phyloP scores from a whole-genome alignment of 2,888 invertebrate species.

The Cephus sareptanus region DNA sequence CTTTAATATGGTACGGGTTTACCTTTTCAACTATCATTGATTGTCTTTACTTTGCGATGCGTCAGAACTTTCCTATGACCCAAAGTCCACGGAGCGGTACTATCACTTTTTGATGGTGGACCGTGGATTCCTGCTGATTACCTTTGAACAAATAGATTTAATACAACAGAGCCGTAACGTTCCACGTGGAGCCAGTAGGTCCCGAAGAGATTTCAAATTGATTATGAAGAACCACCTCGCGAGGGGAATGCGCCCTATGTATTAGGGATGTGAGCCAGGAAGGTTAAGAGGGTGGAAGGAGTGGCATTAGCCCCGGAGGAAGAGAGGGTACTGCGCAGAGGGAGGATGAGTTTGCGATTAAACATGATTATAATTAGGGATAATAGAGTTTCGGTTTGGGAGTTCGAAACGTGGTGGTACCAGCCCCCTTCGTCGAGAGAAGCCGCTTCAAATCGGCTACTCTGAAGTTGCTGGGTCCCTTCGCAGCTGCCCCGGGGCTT shows the following conservation, averaged over 20 bases:
- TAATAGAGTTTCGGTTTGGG: slow-evolving; percentile 59
- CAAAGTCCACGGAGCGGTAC: background rate
- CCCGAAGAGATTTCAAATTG: slow-evolving; percentile 46
- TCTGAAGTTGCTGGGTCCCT: slow-evolving; percentile 28
- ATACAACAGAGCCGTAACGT: background rate
- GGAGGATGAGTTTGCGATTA: slow-evolving; percentile 58
- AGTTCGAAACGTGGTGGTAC: slow-evolving; percentile 33
- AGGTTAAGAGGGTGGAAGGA: slow-evolving; percentile 22
- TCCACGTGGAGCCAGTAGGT: background rate
- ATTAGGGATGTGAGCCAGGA: slow-evolving; percentile 20
- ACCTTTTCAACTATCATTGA: slow-evolving; percentile 56
- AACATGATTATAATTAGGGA: slow-evolving; percentile 63
- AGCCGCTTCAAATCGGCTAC: slow-evolving; percentile 3
- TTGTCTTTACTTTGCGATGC: slow-evolving; percentile 48
- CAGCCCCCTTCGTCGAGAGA: slow-evolving; percentile 1
- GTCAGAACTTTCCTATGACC: background rate
- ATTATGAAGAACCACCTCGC: slow-evolving; percentile 31
- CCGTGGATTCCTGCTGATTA: background rate
- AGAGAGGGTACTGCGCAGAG: background rate
- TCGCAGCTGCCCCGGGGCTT: slow-evolving; percentile 40
- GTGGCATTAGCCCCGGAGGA: background rate
- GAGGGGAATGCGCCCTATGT: background rate
- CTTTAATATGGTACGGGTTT: slow-evolving; percentile 63
- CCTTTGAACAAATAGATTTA: background rate
- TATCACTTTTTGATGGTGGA: background rate